Evolutionary conservation across 2,113 vertebrate genomes (phyloP), one percentile per base, ranked within the genome.

Genomic region (Hippoglossus stenolepis): DNA sequence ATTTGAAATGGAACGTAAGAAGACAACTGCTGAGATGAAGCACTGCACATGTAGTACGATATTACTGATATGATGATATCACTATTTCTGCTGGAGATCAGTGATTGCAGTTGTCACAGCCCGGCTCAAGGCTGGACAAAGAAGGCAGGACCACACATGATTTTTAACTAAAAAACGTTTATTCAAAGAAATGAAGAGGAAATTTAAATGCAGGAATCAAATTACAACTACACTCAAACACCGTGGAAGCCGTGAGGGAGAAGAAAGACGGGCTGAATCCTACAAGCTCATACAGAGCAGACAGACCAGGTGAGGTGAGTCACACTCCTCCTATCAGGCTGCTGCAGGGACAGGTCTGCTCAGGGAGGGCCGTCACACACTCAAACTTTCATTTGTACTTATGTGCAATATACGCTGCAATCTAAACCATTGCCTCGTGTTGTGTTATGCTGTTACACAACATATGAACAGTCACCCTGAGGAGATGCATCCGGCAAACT

Each of bases 21-120:
- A 69, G 65, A 53, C 7, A 47, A 26, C 23, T 17, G 8, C 54
- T 65, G 54, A 67, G 54, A 38, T 35, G 35, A 67, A 71, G 13
- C 21, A 18, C 11, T 66, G 53, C 18, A n/a, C 51, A 54, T 8
- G 20, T 54, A 21, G 18, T 54, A 3, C 2, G 2, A 43, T 43
- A 13, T 43, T 13, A 43, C 40, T 11, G 40, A 43, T 9, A 11
- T n/a, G 17, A 18, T 21, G 51, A 54, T n/a, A n/a, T 54, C 18
- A 54, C 51, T 54, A 17, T 18, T 49, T 18, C 45, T 49, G 45
- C 45, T 17, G 38, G 38, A 47, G 51, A 53, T 53, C 8, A 53
- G 14, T 2, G 47, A 18, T 18, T 7, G 47, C 31, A 31, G 31
- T 31, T 31, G 31, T 31, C 31, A 31, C 31, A 31, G 31, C 31